Conservation (phyloP, 2,797 vertebrate genomes). For the Spinus pinus region DNA sequence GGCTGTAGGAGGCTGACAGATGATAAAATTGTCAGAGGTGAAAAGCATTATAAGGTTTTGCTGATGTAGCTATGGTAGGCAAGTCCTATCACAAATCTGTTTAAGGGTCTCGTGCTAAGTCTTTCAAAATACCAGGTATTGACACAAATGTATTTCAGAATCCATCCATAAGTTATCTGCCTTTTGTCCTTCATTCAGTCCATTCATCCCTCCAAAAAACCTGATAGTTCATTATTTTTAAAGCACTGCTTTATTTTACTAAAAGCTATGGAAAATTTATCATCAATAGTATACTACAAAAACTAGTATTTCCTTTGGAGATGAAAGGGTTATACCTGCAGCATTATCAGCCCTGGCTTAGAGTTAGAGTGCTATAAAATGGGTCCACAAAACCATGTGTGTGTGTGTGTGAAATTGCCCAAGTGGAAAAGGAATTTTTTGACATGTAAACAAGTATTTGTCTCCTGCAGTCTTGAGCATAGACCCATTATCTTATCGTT, state of each 20-base stretch:
- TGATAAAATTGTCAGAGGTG: not conserved
- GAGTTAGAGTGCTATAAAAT: not conserved
- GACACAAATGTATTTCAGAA: not conserved
- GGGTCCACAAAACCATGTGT: not conserved
- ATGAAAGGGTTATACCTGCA: not conserved
- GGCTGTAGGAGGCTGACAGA: not conserved
- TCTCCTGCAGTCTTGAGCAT: conserved; percentile 7
- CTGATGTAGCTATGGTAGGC: not conserved
- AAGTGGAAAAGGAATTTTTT: conserved; percentile 10
- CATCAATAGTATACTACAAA: not conserved
- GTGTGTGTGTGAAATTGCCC: not conserved
- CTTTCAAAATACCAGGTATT: not conserved
- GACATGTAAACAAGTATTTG: conserved; percentile 50
- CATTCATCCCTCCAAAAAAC: not conserved
- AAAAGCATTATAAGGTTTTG: not conserved
- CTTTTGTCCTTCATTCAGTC: not conserved
- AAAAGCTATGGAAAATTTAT: not conserved
- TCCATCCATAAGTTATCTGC: not conserved
- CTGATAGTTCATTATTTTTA: not conserved
- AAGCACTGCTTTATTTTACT: not conserved
- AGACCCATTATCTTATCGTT: conserved; percentile 49
- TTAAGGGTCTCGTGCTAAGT: not conserved
- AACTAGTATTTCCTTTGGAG: not conserved
- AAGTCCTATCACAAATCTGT: not conserved
- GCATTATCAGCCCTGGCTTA: not conserved